Base-by-base conservation (phyloP, 2,888 invertebrate species). In the Erebia epiphron region DNA sequence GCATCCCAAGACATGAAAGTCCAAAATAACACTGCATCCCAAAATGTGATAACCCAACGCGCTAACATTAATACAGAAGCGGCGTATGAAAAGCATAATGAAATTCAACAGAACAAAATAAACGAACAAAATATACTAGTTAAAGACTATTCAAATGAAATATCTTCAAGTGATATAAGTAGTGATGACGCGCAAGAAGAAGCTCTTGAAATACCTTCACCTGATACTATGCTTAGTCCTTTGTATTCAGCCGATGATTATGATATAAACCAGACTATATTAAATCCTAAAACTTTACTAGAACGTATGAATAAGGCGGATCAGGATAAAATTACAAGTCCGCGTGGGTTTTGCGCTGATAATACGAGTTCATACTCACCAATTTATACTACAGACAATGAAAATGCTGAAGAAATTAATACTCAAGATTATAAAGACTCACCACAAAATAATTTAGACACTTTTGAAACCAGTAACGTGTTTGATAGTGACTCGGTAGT, bases 281-380 rank as follows among this genome's bases (percentile, higher is more conserved):
- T 93, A 56, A 82, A 92, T 77, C 92, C 92, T 4, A 89, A 85
- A 83, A 83, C 81, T 54, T 78, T 93, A 57, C 77, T 93, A 67
- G 84, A 89, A 79, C 80, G 79, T 77, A 79, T 82, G 52, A 77
- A 71, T 69, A 78, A 80, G 49, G 74, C 79, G n/a, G 43, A 43
- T 11, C 26, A 50, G 8, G 77, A 78, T 7, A 81, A 80, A 54
- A 77, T 89, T 58, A 82, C 90, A 14, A 92, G 92, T 4, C 91
- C 92, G 7, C 75, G 81, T 4, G 82, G 87, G 74, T 92, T 90
- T 76, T 77, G 83, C 72, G 71, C 79, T 66, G 50, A 62, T 65
- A 62, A 79, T 62, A 43, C 18, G 43, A 14, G 18, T 9, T 18
- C 21, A 26, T 61, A 61, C 18, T 79, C 79, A 10, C 78, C 80